These are phyloP conservation scores for Zoanthus sociatus DNA, from an alignment of 92 coral and sea anemone species.

Conservation along the genomic window DNA sequence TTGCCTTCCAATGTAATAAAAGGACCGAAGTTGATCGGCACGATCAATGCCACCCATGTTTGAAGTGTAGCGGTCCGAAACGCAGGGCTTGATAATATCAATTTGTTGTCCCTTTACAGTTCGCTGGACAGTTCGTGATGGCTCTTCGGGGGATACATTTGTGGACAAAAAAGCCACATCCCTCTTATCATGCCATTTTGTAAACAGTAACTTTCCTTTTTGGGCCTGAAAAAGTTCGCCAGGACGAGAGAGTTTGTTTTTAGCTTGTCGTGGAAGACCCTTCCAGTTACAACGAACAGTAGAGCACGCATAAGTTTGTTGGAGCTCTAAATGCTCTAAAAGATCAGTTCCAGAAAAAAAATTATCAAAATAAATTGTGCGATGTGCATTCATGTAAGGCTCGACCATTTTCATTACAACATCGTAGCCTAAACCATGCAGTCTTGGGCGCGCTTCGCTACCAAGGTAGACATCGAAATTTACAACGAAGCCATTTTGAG, in stretches of 20 bases:
- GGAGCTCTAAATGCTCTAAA: slow-evolving; percentile 59
- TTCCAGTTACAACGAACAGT: slow-evolving; percentile 66
- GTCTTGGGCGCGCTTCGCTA: slow-evolving; percentile 45
- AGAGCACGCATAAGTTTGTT: slow-evolving; percentile 63
- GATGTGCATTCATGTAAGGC: slow-evolving; percentile 67
- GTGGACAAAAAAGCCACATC: slow-evolving; percentile 53
- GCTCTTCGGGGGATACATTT: slow-evolving; percentile 61
- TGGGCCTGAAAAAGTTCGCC: slow-evolving; percentile 51
- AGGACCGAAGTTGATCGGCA: slow-evolving; percentile 32
- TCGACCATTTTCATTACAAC: slow-evolving; percentile 62
- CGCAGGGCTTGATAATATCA: slow-evolving; percentile 24
- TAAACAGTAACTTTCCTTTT: slow-evolving; percentile 56
- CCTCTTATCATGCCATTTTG: slow-evolving; percentile 51
- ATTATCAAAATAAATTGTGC: slow-evolving; percentile 40
- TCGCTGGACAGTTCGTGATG: slow-evolving; percentile 38
- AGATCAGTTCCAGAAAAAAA: not conserved
- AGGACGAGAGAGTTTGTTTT: slow-evolving; percentile 47
- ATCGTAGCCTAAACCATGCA: slow-evolving; percentile 73
- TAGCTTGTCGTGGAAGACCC: slow-evolving; percentile 56
- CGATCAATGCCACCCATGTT: slow-evolving; percentile 24
- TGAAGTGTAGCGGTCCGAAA: slow-evolving; percentile 29
- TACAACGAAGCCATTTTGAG: slow-evolving; percentile 67
- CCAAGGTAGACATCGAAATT: slow-evolving; percentile 70
- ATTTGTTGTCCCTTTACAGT: slow-evolving; percentile 36
- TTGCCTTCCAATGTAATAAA: slow-evolving; percentile 53